Evolutionary conservation across 2,888 invertebrate species (phyloP), one percentile per base, ranked within the genome.

Genomic region (Agrochola circellaris): DNA sequence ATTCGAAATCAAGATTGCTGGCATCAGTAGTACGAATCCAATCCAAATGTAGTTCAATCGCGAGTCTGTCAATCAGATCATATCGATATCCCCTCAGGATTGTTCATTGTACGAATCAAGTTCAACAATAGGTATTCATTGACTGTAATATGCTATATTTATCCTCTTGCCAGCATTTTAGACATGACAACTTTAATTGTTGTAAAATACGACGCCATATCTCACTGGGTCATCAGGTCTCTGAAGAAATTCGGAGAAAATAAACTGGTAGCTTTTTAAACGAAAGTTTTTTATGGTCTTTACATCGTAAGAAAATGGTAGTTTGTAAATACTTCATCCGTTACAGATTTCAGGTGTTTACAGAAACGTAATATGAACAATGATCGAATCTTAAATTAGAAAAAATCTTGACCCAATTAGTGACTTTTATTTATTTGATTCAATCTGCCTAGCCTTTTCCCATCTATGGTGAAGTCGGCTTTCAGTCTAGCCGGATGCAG

Each of bases 151-250:
- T 17, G 23, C 62, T 68, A 26, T 72, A 74, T 82, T 78, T 78
- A 82, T 67, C 2, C 42, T 67, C 62, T 26, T 64, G 66, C 48
- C 11, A 73, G 34, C 56, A 34, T 69, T 82, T 73, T 69, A 73
- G 65, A 70, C 65, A 77, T 82, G 73, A 82, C 82, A 81, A 68
- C 45, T 82, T 71, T 54, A 82, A 82, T 77, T 51, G 62, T 64
- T 67, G 70, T 82, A 64, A 82, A 82, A 71, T 77, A 82, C 62
- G 70, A 78, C 8, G 38, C 3, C 3, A 20, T 83, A 83, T 82
- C 82, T 61, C 9, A 72, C 26, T 70, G 17, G 83, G 83, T 45
- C 74, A 82, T 82, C 82, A 13, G 23, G 34, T 48, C 70, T 73
- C 58, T 54, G 66, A 78, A 82, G 61, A 73, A 34, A 81, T 70